phyloP scores from a whole-genome alignment of 1,140 invertebrate genomes.

The Aleiodes sp. region DNA sequence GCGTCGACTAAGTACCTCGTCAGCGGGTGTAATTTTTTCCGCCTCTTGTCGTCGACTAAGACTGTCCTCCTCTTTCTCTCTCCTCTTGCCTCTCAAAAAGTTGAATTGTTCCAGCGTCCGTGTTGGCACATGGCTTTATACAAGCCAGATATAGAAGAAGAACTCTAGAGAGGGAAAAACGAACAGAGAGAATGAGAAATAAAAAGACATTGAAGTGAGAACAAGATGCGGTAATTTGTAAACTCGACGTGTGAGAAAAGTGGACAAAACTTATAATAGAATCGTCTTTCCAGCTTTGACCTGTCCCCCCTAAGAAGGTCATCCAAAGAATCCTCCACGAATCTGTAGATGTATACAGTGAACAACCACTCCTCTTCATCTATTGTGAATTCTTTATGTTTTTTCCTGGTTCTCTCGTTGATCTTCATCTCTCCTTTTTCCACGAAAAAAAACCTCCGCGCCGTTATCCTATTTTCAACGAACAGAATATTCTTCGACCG shows the following conservation, averaged over 20 bases:
- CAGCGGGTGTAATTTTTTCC: conserved; percentile 33
- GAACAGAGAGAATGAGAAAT: conserved; percentile 1
- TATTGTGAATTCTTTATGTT: not conserved
- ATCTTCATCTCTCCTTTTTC: too few species aligned
- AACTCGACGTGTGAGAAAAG: conserved; percentile 39
- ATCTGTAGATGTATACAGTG: not conserved
- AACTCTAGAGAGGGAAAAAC: not conserved
- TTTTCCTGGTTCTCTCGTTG: not conserved
- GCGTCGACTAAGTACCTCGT: conserved; percentile 34
- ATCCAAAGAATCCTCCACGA: not conserved
- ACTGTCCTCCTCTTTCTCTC: not conserved
- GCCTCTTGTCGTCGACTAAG: conserved; percentile 14
- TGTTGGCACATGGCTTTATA: conserved; percentile 21
- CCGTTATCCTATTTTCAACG: not conserved
- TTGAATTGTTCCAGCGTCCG: conserved; percentile 30
- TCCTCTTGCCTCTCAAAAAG: conserved; percentile 23
- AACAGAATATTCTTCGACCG: conserved; percentile 24
- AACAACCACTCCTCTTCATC: not conserved
- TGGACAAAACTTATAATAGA: conserved; percentile 41
- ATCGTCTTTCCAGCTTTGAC: conserved; percentile 37
- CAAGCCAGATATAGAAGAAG: not conserved
- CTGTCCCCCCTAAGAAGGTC: conserved; percentile 28
- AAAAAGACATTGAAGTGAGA: not conserved
- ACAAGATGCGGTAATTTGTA: conserved; percentile 34
- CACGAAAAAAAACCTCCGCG: too few species aligned